These are phyloP conservation scores for Callimorpha dominula DNA, from an alignment of 2,888 invertebrate species.

Conservation along the genomic window DNA sequence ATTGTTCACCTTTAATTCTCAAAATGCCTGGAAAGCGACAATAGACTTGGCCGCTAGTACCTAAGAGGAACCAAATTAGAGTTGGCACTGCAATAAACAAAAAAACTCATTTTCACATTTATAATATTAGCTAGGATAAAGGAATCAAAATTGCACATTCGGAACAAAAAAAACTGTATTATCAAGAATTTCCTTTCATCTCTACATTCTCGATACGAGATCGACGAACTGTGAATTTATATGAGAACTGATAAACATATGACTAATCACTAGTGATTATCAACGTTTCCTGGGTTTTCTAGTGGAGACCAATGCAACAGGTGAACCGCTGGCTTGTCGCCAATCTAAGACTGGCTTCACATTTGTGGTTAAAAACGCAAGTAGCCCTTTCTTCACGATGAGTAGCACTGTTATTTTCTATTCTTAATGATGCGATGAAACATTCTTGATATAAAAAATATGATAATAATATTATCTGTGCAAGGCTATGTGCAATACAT, in stretches of 20 bases:
- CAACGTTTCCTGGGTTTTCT: constrained; percentile 50
- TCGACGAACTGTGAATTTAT: constrained; percentile 19
- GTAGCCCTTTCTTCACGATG: neutral
- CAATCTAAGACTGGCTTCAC: constrained; percentile 37
- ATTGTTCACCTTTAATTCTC: too few species aligned
- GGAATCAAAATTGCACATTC: neutral
- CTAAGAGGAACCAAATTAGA: too few species aligned
- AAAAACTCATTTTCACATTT: too few species aligned
- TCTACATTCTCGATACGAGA: constrained; percentile 10
- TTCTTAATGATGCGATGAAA: neutral
- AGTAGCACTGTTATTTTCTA: neutral
- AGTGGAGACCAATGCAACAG: constrained; percentile 59
- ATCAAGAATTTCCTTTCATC: constrained; percentile 6
- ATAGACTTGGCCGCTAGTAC: too few species aligned
- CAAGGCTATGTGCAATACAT: too few species aligned
- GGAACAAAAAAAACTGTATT: neutral
- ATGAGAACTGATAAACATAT: constrained; percentile 40
- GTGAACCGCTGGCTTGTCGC: constrained; percentile 61
- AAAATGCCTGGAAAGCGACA: too few species aligned
- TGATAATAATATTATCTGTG: neutral
- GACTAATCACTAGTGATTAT: constrained; percentile 51
- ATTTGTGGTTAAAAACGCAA: neutral
- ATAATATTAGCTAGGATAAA: too few species aligned
- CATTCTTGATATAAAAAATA: too few species aligned
- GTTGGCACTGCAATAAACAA: too few species aligned